Evolutionary conservation across 2,797 vertebrate species (phyloP).

Genomic region (Paedocypris micromegethes): DNA sequence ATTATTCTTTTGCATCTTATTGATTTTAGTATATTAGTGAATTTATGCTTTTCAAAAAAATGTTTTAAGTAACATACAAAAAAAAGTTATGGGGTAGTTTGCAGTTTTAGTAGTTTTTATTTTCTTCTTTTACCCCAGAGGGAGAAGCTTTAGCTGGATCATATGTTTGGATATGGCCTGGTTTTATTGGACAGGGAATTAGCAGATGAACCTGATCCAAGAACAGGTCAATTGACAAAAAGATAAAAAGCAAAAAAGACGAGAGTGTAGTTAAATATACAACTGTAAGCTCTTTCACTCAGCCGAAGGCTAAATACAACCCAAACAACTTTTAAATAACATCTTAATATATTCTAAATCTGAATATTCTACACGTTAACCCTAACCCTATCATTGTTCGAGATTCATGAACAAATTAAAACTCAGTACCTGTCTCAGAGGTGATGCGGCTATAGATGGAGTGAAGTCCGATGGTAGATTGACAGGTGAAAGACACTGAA

Average conservation of each 20-base stretch:
- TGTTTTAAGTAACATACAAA: too few species aligned
- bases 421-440: constrained; percentile 67
- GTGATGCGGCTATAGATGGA: constrained; percentile 69
- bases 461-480: constrained; percentile 70
- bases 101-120: neutral
- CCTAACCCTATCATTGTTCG: too few species aligned
- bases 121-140: constrained; percentile 30
- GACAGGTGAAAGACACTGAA: constrained; percentile 63
- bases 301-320: too few species aligned
- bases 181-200: constrained; percentile 33
- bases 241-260: neutral
- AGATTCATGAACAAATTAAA: too few species aligned
- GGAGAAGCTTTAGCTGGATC: constrained; percentile 17
- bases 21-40: too few species aligned
- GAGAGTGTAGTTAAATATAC: neutral
- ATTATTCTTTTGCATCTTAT: too few species aligned
- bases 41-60: too few species aligned
- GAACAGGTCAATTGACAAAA: constrained; percentile 18
- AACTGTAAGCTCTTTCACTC: neutral
- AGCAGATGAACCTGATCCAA: constrained; percentile 20
- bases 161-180: constrained; percentile 3
- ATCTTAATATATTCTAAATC: too few species aligned
- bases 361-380: too few species aligned
- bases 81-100: neutral
- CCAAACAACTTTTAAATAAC: too few species aligned